Evolutionary conservation across 2,888 invertebrate species (phyloP).

Genomic region (Dinocampus coccinellae): DNA sequence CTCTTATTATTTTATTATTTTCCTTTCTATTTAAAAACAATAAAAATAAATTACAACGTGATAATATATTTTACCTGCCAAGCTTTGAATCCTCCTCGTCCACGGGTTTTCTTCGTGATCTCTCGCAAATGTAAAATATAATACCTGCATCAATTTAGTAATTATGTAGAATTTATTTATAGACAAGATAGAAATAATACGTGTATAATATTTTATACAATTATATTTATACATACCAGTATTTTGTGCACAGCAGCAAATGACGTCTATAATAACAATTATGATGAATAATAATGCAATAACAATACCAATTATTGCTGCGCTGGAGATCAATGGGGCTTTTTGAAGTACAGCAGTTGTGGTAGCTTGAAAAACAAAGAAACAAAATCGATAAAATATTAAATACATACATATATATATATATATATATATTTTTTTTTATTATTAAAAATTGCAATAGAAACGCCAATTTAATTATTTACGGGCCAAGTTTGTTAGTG

Average conservation of each 20-base stretch:
- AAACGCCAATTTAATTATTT: constrained; percentile 5
- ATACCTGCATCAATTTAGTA: constrained; percentile 60
- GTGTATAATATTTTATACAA: neutral
- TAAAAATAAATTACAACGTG: constrained; percentile 22
- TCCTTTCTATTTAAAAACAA: neutral
- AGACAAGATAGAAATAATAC: neutral
- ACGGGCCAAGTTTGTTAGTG: constrained; percentile 62
- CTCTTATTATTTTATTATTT: no score
- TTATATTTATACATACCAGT: constrained; percentile 66
- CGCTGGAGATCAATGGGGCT: constrained; percentile 76
- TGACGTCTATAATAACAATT: constrained; percentile 80
- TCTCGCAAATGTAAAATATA: constrained; percentile 68
- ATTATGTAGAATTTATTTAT: neutral
- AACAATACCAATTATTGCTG: constrained; percentile 87
- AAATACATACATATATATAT: constrained; percentile 12
- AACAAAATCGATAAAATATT: constrained; percentile 28
- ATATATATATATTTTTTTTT: neutral
- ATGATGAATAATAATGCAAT: constrained; percentile 84
- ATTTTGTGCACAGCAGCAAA: constrained; percentile 80
- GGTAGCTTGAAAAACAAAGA: constrained; percentile 58
- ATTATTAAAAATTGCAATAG: neutral
- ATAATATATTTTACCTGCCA: constrained; percentile 78
- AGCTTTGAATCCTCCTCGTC: constrained; percentile 87
- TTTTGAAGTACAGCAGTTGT: constrained; percentile 65
- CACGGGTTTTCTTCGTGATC: constrained; percentile 76